Conservation (phyloP, 2,888 invertebrate genomes). For the Aphrophora alni region DNA sequence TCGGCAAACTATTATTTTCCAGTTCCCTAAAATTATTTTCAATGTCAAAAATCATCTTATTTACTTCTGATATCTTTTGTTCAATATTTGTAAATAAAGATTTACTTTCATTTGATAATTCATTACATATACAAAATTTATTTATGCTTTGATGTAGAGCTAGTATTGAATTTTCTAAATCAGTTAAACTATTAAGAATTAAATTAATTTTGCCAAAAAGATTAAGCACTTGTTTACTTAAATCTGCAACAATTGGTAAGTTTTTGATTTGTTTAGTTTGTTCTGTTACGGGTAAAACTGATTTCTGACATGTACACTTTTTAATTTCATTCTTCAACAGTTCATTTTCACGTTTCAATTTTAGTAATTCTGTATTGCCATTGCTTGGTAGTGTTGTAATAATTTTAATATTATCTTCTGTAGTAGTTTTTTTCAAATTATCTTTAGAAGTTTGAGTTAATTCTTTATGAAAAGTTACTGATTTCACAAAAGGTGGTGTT, state of each 20-base stretch:
- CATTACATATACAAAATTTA: not conserved
- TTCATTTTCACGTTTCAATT: not conserved
- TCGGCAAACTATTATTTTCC: not conserved
- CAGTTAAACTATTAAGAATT: not conserved
- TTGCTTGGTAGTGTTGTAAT: no score
- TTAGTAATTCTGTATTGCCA: not conserved
- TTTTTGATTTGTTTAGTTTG: not conserved
- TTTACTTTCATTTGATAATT: not conserved
- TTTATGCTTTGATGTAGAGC: not conserved
- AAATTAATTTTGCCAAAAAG: not conserved
- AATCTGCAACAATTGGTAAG: not conserved
- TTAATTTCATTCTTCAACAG: not conserved
- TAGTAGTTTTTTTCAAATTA: not conserved
- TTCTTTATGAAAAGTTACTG: not conserved
- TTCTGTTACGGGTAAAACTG: not conserved
- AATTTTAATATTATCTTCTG: not conserved
- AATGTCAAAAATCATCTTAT: not conserved
- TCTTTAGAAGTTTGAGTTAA: not conserved
- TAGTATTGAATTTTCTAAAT: not conserved
- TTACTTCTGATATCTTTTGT: not conserved
- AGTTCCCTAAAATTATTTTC: not conserved
- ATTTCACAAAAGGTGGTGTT: no score
- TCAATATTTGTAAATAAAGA: not conserved
- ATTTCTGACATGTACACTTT: not conserved
- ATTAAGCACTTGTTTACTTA: not conserved